Conservation (phyloP, 2,797 vertebrate species). For the Eulemur rubriventer region DNA sequence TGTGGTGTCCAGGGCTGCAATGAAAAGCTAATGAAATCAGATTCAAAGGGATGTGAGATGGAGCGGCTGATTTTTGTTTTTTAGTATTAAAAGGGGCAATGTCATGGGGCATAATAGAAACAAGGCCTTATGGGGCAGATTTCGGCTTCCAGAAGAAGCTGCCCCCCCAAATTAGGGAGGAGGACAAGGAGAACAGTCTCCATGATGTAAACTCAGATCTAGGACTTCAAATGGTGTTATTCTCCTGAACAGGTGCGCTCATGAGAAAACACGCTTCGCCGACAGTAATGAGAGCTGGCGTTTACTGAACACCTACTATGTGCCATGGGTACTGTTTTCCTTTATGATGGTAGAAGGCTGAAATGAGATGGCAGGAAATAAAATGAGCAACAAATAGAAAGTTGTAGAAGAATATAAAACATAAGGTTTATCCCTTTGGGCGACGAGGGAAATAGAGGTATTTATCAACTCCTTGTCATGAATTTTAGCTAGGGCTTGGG, state of each 20-base stretch:
- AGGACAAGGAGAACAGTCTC: neutral
- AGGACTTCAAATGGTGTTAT: neutral
- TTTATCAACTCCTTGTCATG: neutral
- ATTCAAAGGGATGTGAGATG: neutral
- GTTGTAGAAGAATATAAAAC: neutral
- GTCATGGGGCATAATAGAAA: neutral
- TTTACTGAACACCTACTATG: neutral
- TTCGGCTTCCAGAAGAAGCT: neutral
- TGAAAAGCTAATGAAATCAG: slow-evolving; percentile 56
- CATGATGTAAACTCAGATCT: fast-evolving
- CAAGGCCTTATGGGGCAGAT: neutral
- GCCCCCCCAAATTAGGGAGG: neutral
- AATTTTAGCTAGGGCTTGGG: neutral
- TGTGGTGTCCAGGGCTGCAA: slow-evolving; percentile 61
- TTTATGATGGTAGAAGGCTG: too few relatives aligned
- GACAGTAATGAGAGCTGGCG: fast-evolving
- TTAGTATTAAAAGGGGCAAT: too few relatives aligned
- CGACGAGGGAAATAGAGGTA: neutral
- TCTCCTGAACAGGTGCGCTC: fast-evolving
- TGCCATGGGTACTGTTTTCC: fast-evolving
- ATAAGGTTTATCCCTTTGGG: neutral
- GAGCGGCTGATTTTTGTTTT: fast-evolving
- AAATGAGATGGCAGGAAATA: fast-evolving
- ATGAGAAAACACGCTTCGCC: fast-evolving
- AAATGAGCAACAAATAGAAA: neutral